Base-by-base conservation (phyloP, 2,113 vertebrate genomes). In the Coracopsis vasa region DNA sequence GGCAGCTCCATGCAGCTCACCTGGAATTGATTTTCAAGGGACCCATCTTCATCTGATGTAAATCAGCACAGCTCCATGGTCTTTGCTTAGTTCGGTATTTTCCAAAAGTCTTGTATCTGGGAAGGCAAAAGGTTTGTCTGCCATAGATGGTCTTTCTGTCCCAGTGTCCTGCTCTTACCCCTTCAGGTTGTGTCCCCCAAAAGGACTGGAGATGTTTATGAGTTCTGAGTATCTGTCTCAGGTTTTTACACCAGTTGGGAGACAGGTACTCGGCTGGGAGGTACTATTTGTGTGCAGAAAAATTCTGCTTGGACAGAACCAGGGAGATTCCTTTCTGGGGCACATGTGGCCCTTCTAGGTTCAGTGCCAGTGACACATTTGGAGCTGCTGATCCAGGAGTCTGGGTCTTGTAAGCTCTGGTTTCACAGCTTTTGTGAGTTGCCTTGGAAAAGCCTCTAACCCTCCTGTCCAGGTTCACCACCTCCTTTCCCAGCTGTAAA, bases 401-500 rank as follows among this genome's bases (percentile, higher is more conserved):
- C 48, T 81, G 79, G 47, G 61, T 51, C 56, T 92, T 80, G 39
- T 81, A 58, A 75, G 29, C 39, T 90, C 80, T 93, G 11, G 2
- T 93, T 92, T 92, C 80, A 72, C 80, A 93, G 51, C 56, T 94
- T 94, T 88, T 94, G 89, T 91, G 92, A 84, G 66, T 58, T 89
- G 80, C 41, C 44, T 82, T 94, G 91, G 85, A 95, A 94, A 94
- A 88, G 60, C 61, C 88, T 95, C 33, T 50, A 88, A 56, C 48
- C 45, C n/a, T 96, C 86, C 90, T 0, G 0, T 70, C 84, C 86
- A n/a, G 61, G 64, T 84, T 86, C 84, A 80, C 85, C 56, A 70
- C 86, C 89, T 94, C 64, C 73, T 73, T 79, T 89, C 58, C 54
- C 71, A 95, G 95, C 96, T 95, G 96, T 95, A 90, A 97, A 97